Conservation (phyloP, 2,113 vertebrate species). For the Xiphophorus maculatus region DNA sequence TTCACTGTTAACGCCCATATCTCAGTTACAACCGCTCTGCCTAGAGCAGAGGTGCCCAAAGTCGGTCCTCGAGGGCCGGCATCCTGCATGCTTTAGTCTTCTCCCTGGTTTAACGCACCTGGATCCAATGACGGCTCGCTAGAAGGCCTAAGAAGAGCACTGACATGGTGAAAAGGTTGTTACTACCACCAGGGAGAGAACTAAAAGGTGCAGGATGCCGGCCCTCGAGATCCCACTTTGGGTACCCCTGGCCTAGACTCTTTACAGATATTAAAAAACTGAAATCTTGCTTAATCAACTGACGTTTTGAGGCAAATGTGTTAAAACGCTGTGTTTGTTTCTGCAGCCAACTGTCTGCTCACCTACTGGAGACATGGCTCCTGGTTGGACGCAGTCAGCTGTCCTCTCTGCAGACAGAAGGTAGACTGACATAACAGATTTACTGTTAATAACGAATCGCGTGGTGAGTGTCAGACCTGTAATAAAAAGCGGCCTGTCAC, state of each 20-base stretch:
- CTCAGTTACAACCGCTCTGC: neutral
- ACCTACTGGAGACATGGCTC: constrained; percentile 85
- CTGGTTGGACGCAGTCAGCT: constrained; percentile 83
- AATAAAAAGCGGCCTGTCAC: constrained; percentile 1
- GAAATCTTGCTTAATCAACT: neutral
- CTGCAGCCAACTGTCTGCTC: constrained; percentile 83
- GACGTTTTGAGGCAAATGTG: neutral
- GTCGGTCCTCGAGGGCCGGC: too few relatives aligned
- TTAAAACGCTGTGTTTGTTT: constrained; percentile 18
- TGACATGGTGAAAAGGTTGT: too few relatives aligned
- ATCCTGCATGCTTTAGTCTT: too few relatives aligned
- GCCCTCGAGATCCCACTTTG: too few relatives aligned
- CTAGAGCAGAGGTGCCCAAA: too few relatives aligned
- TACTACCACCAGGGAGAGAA: too few relatives aligned
- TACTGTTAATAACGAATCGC: neutral
- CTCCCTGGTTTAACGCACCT: too few relatives aligned
- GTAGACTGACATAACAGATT: constrained; percentile 26
- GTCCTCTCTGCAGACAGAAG: constrained; percentile 88
- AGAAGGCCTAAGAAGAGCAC: too few relatives aligned
- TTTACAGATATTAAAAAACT: neutral
- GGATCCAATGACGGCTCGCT: too few relatives aligned
- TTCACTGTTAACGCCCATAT: neutral
- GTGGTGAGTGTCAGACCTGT: neutral
- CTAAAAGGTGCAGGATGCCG: too few relatives aligned
- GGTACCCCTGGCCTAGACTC: neutral